phyloP scores from a whole-genome alignment of 2,888 invertebrate species.

The Aelia acuminata region DNA sequence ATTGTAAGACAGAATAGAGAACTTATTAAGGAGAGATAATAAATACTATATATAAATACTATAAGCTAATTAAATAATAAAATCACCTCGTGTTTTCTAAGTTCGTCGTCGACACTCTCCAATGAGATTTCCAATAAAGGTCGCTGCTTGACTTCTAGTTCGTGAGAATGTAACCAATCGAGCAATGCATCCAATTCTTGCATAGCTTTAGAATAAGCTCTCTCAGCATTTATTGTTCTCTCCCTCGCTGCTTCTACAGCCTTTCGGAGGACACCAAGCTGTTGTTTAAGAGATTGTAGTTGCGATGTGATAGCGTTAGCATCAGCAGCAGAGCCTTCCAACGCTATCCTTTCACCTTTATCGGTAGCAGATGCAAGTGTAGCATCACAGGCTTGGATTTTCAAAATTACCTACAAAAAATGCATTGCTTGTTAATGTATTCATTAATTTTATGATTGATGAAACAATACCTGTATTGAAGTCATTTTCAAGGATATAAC shows the following conservation, averaged over 20 bases:
- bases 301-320: conserved; percentile 90
- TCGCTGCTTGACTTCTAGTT: conserved; percentile 84
- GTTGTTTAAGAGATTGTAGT: conserved; percentile 87
- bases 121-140: conserved; percentile 85
- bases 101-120: conserved; percentile 79
- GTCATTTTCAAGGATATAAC: not conserved
- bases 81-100: conserved; percentile 63
- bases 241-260: conserved; percentile 88
- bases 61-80: not conserved
- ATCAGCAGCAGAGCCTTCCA: conserved; percentile 89
- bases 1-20: not conserved
- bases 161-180: conserved; percentile 87
- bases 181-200: conserved; percentile 86
- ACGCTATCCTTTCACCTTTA: conserved; percentile 93
- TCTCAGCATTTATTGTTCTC: conserved; percentile 88
- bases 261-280: conserved; percentile 73
- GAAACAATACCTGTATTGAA: not conserved
- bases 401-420: conserved; percentile 75
- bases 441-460: not conserved
- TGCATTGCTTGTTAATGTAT: not conserved
- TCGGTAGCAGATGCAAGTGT: conserved; percentile 88
- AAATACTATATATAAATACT: too few species aligned
- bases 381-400: conserved; percentile 93
- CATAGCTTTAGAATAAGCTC: conserved; percentile 88
- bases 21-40: not conserved